Evolutionary conservation across 2,113 vertebrate species (phyloP).

Genomic region (Heteronetta atricapilla): DNA sequence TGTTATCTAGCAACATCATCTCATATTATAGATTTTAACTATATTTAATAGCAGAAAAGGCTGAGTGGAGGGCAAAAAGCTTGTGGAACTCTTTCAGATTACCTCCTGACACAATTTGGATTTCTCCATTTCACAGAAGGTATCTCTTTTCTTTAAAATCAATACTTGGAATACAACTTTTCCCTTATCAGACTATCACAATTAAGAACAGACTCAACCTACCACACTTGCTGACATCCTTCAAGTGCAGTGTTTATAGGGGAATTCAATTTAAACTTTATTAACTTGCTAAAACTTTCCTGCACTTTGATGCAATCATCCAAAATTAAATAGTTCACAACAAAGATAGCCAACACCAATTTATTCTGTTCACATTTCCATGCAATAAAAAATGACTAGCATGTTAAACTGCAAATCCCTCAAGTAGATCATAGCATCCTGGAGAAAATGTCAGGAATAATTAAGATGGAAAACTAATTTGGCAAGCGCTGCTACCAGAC

Average conservation of each 20-base stretch:
- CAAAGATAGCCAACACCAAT: neutral
- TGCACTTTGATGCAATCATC: neutral
- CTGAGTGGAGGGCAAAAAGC: neutral
- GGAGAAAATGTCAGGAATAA: slow-evolving; percentile 8
- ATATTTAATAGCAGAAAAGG: neutral
- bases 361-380: neutral
- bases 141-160: neutral
- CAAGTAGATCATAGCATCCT: neutral
- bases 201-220: neutral
- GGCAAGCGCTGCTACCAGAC: neutral
- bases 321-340: neutral
- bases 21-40: neutral
- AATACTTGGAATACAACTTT: neutral
- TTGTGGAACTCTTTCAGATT: neutral
- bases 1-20: neutral
- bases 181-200: neutral
- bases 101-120: neutral
- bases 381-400: neutral
- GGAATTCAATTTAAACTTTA: slow-evolving; percentile 19
- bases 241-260: neutral
- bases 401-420: neutral
- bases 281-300: neutral
- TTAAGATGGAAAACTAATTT: neutral
- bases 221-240: neutral
- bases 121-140: neutral